These are phyloP conservation scores for Orussus abietinus DNA, from an alignment of 1,140 invertebrate species.

Conservation along the genomic window DNA sequence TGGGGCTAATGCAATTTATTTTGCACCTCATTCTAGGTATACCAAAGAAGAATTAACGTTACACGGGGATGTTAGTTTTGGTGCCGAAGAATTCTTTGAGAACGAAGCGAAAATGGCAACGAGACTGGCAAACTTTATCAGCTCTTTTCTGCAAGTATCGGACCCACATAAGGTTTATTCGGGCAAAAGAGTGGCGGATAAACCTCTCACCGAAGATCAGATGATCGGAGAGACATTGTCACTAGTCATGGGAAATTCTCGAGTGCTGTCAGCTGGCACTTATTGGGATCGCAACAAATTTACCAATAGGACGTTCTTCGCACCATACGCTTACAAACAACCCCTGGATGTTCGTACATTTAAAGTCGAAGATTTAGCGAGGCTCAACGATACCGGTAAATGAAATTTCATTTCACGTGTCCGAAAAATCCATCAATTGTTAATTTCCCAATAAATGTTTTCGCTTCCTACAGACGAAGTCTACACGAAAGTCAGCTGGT, in stretches of 20 bases:
- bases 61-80: conserved; percentile 80
- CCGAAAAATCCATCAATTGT: no score
- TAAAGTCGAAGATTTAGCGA: conserved; percentile 82
- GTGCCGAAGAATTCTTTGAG: conserved; percentile 83
- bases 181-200: conserved; percentile 83
- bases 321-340: conserved; percentile 90
- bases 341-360: conserved; percentile 78
- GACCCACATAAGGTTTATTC: conserved; percentile 93
- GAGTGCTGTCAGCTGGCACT: conserved; percentile 86
- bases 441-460: no score
- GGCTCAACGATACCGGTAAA: conserved; percentile 71
- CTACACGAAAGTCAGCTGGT: conserved; percentile 84
- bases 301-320: conserved; percentile 86
- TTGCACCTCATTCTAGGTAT: conserved; percentile 65
- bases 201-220: conserved; percentile 86
- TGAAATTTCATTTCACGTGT: conserved; percentile 16
- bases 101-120: conserved; percentile 95
- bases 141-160: conserved; percentile 87
- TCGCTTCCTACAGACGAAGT: conserved; percentile 67
- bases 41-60: conserved; percentile 70
- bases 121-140: conserved; percentile 91
- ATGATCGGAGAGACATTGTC: conserved; percentile 91
- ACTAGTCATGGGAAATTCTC: conserved; percentile 84
- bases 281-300: conserved; percentile 97
- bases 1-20: no score